phyloP scores from a whole-genome alignment of 1,140 invertebrate species.

The Patella vulgata region DNA sequence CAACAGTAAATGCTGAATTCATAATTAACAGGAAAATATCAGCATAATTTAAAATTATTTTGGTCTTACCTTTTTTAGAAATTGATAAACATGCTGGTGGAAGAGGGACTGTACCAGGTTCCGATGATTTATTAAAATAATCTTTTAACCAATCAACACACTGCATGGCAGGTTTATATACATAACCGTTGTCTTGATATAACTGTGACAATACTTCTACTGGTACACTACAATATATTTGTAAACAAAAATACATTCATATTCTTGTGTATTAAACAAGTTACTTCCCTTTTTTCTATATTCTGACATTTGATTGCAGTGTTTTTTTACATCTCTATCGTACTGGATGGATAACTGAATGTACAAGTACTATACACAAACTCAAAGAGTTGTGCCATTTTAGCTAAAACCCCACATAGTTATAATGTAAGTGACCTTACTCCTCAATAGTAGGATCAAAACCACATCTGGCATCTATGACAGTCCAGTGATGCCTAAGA shows the following conservation, averaged over 20 bases:
- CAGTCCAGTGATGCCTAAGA: too few species aligned
- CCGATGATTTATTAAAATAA: slow-evolving; percentile 39
- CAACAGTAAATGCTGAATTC: too few species aligned
- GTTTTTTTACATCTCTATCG: neutral
- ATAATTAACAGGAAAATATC: too few species aligned
- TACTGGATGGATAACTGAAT: too few species aligned
- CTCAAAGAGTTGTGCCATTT: too few species aligned
- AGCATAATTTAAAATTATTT: too few species aligned
- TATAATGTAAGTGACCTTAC: too few species aligned
- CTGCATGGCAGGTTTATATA: slow-evolving; percentile 47
- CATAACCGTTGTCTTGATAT: slow-evolving; percentile 55
- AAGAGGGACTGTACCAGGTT: slow-evolving; percentile 15
- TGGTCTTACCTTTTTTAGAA: slow-evolving; percentile 42
- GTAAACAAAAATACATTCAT: neutral
- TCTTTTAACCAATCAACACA: slow-evolving; percentile 51
- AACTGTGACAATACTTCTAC: slow-evolving; percentile 43
- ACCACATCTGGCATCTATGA: too few species aligned
- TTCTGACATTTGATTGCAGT: neutral
- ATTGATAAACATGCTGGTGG: slow-evolving; percentile 47
- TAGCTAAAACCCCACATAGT: too few species aligned
- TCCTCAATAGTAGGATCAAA: too few species aligned
- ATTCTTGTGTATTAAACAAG: neutral
- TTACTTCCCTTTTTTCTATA: neutral
- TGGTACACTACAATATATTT: slow-evolving; percentile 35
- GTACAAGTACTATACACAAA: too few species aligned